Evolutionary conservation across 2,797 vertebrate genomes (phyloP).

Genomic region (Epinephelus malabaricus): DNA sequence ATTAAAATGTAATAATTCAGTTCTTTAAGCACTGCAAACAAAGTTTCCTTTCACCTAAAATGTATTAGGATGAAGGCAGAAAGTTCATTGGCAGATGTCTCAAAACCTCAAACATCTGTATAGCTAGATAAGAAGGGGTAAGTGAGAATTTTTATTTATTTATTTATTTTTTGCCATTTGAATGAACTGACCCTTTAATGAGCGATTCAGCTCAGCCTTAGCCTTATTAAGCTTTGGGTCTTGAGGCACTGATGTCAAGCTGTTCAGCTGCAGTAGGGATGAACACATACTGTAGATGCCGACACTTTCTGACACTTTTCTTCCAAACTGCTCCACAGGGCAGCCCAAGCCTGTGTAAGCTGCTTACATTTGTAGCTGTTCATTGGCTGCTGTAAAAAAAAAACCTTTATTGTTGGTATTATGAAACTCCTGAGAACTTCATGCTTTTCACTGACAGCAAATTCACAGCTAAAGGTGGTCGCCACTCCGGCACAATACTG

Average conservation of each 20-base stretch:
- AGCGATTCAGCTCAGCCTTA: slow-evolving; percentile 33
- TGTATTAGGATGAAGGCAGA: background rate
- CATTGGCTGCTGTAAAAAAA: slow-evolving; percentile 31
- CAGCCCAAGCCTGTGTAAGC: slow-evolving; percentile 42
- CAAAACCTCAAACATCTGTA: background rate
- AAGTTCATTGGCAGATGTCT: background rate
- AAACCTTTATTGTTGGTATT: slow-evolving; percentile 44
- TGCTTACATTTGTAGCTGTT: slow-evolving; percentile 53
- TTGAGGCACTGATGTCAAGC: slow-evolving; percentile 60
- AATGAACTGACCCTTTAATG: slow-evolving; percentile 55
- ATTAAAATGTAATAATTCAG: background rate
- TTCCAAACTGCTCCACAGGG: slow-evolving; percentile 57
- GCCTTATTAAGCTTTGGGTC: slow-evolving; percentile 47
- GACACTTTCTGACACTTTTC: slow-evolving; percentile 54
- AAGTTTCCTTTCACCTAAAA: background rate
- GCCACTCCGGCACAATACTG: slow-evolving; percentile 16
- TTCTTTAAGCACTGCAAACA: background rate
- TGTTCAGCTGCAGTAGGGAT: slow-evolving; percentile 61
- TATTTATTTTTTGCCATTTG: slow-evolving; percentile 22
- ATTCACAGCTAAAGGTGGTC: slow-evolving; percentile 29
- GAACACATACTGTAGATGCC: slow-evolving; percentile 47
- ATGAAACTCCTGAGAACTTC: slow-evolving; percentile 53
- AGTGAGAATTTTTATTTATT: background rate
- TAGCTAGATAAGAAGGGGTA: background rate
- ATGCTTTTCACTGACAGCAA: slow-evolving; percentile 42